Evolutionary conservation across 2,888 invertebrate species (phyloP).

Genomic region (Polyploca ridens): DNA sequence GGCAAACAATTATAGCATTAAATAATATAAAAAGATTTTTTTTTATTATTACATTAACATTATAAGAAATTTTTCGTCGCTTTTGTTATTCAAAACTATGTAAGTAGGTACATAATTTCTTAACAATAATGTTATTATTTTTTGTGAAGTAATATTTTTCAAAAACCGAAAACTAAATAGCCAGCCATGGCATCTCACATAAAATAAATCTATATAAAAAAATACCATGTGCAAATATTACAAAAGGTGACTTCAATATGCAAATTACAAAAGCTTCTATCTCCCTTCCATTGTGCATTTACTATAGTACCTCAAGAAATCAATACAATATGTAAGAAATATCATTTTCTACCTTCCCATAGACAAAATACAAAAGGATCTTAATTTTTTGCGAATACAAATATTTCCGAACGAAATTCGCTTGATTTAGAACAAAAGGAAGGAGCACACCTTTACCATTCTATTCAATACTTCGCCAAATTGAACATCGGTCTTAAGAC

Average conservation of each 20-base stretch:
- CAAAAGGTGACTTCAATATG: background rate
- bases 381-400: conserved; percentile 30
- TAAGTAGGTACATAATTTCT: no score
- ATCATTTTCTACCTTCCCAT: conserved; percentile 10
- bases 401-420: conserved; percentile 51
- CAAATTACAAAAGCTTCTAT: background rate
- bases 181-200: no score
- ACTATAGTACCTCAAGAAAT: background rate
- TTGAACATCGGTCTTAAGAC: conserved; percentile 14
- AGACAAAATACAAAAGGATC: conserved; percentile 8
- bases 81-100: no score
- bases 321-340: conserved; percentile 15
- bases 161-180: no score
- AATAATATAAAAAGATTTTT: no score
- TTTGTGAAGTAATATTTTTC: no score
- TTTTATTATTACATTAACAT: no score
- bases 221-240: background rate
- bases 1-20: no score
- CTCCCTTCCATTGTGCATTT: background rate
- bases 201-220: no score
- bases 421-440: conserved; percentile 70
- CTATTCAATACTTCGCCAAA: background rate
- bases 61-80: no score
- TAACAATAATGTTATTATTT: no score
- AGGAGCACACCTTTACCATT: conserved; percentile 28